Evolutionary conservation across 1,140 invertebrate genomes (phyloP).

Genomic region (Zaprionus nigranus): DNA sequence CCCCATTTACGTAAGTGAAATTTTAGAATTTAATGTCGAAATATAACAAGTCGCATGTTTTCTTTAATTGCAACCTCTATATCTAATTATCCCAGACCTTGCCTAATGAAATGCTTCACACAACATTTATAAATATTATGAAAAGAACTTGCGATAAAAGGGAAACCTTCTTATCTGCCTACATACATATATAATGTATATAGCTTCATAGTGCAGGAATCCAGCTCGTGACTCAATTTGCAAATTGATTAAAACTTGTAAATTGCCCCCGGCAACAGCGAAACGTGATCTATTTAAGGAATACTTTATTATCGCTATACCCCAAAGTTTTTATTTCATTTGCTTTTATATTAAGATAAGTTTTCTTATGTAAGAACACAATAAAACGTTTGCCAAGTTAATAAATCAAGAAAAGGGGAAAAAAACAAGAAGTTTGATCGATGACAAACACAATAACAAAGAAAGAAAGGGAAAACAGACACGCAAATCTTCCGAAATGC

Average conservation of each 20-base stretch:
- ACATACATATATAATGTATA: not conserved
- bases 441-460: conserved; percentile 22
- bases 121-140: conserved; percentile 19
- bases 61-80: not conserved
- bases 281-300: conserved; percentile 17
- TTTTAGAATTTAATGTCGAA: not conserved
- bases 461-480: conserved; percentile 20
- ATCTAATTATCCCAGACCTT: conserved; percentile 26
- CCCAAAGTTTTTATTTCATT: not conserved
- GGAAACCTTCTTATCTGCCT: conserved; percentile 35
- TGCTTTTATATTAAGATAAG: conserved; percentile 3
- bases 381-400: conserved; percentile 12
- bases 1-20: not conserved
- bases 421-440: conserved; percentile 42
- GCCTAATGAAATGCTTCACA: conserved; percentile 37
- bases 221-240: conserved; percentile 25
- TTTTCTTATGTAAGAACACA: conserved; percentile 5
- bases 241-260: conserved; percentile 17
- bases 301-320: not conserved
- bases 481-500: conserved; percentile 24
- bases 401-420: conserved; percentile 13
- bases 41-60: not conserved
- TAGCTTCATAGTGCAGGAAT: not conserved
- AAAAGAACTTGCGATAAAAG: conserved; percentile 29
- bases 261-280: conserved; percentile 12